A percentile compares a stretch with the other conserved stretches of the same genome.
phyloP scores from a whole-genome alignment of 2,888 invertebrate species.

The Terebella lapidaria region DNA sequence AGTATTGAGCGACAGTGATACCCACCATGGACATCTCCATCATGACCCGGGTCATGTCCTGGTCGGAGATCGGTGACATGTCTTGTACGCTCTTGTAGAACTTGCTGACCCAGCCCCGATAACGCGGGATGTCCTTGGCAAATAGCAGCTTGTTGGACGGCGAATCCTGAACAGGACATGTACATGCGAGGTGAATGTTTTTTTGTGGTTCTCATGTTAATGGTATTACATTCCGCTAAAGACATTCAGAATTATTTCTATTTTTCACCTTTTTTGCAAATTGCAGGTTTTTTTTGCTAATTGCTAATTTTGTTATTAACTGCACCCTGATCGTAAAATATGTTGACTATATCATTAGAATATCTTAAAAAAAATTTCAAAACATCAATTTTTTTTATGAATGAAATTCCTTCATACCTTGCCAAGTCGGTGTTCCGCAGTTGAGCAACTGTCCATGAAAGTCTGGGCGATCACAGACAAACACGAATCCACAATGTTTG shows the following conservation, averaged over 20 bases:
- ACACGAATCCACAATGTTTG: conserved; percentile 96
- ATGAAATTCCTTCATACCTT: too few species aligned
- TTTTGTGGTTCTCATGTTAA: background rate
- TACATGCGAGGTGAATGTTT: too few species aligned
- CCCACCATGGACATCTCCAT: conserved; percentile 87
- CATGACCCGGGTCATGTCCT: conserved; percentile 98
- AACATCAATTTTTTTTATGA: too few species aligned
- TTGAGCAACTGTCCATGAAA: conserved; percentile 99
- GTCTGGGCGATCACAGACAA: conserved; percentile 98
- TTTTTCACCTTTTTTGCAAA: too few species aligned
- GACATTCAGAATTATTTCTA: too few species aligned
- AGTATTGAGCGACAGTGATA: too few species aligned
- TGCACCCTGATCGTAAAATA: too few species aligned
- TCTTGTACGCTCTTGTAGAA: conserved; percentile 60
- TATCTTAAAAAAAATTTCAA: too few species aligned
- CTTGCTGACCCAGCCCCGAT: conserved; percentile 44
- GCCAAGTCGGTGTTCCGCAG: conserved; percentile 94
- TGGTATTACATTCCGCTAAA: too few species aligned
- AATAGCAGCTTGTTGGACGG: conserved; percentile 97
- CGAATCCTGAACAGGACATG: conserved; percentile 79
- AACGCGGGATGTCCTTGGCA: conserved; percentile 76
- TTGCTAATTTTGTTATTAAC: too few species aligned
- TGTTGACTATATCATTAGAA: too few species aligned
- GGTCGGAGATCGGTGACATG: conserved; percentile 73
- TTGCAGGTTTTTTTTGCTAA: too few species aligned